Percentiles rank a stretch among this genome's conserved stretches.
Conservation (phyloP, 2,113 vertebrate species). For the Takifugu flavidus region DNA sequence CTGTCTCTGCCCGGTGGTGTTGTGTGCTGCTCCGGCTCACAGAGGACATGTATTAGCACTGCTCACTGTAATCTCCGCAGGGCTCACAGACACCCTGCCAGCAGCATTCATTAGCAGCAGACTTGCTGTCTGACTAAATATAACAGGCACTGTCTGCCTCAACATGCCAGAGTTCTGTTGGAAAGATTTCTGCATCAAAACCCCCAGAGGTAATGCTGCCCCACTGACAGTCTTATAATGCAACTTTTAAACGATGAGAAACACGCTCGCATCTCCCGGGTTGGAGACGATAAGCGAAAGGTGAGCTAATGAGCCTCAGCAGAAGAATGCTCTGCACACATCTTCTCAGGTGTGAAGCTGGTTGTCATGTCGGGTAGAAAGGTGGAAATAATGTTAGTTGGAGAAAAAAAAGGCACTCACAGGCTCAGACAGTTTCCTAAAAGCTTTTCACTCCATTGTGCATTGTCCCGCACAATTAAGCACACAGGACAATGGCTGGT, state of each 20-base stretch:
- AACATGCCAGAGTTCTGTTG: conserved; percentile 58
- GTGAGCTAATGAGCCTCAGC: conserved; percentile 10
- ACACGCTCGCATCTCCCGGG: neutral
- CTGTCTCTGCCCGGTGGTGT: conserved; percentile 26
- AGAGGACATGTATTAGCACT: conserved; percentile 61
- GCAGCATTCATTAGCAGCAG: conserved; percentile 73
- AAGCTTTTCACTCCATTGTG: conserved; percentile 38
- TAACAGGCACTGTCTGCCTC: conserved; percentile 65
- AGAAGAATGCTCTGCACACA: conserved; percentile 9
- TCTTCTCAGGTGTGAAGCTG: conserved; percentile 19
- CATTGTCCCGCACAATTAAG: conserved; percentile 9
- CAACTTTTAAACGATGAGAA: conserved; percentile 14
- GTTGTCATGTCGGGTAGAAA: conserved; percentile 23
- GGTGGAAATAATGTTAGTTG: conserved; percentile 41
- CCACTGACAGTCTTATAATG: conserved; percentile 22
- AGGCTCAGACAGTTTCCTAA: conserved; percentile 16
- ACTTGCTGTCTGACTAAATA: conserved; percentile 74
- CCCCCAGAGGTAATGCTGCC: conserved; percentile 31
- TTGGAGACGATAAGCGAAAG: too few relatives aligned
- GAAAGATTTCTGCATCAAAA: conserved; percentile 45
- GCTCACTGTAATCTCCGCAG: conserved; percentile 61
- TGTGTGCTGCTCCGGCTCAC: conserved; percentile 40
- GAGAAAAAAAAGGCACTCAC: conserved; percentile 38
- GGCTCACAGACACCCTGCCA: conserved; percentile 71
- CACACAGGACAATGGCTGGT: conserved; percentile 9